These are phyloP conservation scores for Chiridota heheva DNA, from an alignment of 35 echinoderm and acorn worm species.

Conservation along the genomic window DNA sequence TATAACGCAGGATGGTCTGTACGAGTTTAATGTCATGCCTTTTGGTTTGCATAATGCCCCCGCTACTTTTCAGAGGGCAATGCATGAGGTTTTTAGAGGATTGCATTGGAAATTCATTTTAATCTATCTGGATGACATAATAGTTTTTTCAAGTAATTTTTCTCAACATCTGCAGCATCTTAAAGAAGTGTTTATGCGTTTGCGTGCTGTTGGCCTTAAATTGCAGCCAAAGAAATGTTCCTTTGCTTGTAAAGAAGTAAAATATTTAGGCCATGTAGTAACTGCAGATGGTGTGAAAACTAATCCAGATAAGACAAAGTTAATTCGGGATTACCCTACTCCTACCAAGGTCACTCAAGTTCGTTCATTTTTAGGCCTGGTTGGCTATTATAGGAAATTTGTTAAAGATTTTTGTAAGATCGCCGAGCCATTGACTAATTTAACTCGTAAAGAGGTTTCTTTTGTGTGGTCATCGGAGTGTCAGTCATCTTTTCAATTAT, in stretches of 20 bases:
- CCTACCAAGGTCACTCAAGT: constrained; percentile 1
- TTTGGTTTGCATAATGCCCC: constrained; percentile 24
- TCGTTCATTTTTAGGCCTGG: constrained; percentile 40
- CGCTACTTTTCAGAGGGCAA: background rate
- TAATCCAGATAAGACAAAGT: constrained; percentile 38
- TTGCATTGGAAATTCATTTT: too few species aligned
- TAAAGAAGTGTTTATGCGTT: constrained; percentile 9
- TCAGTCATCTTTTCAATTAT: background rate
- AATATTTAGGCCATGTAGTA: constrained; percentile 50
- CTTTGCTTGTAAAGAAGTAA: constrained; percentile 19
- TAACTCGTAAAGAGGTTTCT: background rate
- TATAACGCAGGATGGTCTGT: constrained; percentile 17
- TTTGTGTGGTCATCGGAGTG: background rate
- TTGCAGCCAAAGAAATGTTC: constrained; percentile 47
- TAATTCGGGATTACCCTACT: constrained; percentile 37
- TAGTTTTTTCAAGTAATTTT: too few species aligned
- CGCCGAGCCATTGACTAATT: constrained; percentile 17
- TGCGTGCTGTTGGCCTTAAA: constrained; percentile 35
- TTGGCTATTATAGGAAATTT: constrained; percentile 36
- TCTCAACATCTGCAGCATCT: constrained; percentile 9
- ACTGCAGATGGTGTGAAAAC: constrained; percentile 20
- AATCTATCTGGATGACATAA: too few species aligned
- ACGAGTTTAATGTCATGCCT: constrained; percentile 27
- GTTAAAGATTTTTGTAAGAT: constrained; percentile 38
- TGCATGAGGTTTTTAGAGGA: background rate